Conservation (phyloP, 2,113 vertebrate genomes). For the Ailuropoda melanoleuca region DNA sequence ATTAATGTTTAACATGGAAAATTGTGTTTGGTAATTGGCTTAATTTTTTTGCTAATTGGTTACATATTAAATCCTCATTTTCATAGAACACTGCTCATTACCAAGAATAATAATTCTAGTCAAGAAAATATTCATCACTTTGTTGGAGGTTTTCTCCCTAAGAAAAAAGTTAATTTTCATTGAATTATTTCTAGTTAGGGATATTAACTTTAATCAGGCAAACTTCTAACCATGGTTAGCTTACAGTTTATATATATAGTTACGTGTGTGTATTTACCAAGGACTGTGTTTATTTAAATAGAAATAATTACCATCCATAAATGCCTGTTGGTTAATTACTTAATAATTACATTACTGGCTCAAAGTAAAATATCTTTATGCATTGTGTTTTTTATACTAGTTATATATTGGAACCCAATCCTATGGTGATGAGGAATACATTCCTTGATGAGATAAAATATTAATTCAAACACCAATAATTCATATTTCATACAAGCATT, state of each 20-base stretch:
- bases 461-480: neutral
- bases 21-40: conserved; percentile 81
- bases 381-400: conserved; percentile 38
- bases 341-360: conserved; percentile 49
- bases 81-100: conserved; percentile 73
- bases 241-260: neutral
- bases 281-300: conserved; percentile 67
- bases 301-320: conserved; percentile 44
- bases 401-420: neutral
- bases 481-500: neutral
- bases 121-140: conserved; percentile 72
- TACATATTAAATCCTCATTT: conserved; percentile 82
- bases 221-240: neutral
- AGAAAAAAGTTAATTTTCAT: conserved; percentile 60
- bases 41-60: conserved; percentile 81
- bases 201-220: conserved; percentile 45
- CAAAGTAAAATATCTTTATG: conserved; percentile 8
- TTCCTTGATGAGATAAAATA: neutral
- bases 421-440: neutral
- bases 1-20: conserved; percentile 83
- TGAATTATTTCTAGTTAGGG: conserved; percentile 43
- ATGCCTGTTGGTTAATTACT: conserved; percentile 52
- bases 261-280: conserved; percentile 18
- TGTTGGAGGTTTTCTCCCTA: conserved; percentile 54
- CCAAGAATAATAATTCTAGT: conserved; percentile 76